These are phyloP conservation scores for Plutella xylostella DNA, from an alignment of 2,888 invertebrate genomes.

Conservation along the genomic window DNA sequence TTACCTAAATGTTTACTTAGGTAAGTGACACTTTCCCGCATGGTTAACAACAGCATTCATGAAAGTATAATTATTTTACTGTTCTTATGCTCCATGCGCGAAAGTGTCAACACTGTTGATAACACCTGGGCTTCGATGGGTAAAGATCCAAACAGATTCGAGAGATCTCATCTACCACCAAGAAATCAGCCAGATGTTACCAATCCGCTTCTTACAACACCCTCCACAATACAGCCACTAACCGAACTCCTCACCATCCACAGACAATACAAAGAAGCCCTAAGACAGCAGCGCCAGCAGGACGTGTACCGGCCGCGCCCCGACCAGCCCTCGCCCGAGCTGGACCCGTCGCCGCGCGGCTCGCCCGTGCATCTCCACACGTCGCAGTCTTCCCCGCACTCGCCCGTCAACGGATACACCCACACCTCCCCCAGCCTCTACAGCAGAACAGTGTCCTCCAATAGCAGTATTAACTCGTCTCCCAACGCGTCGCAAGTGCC, in stretches of 20 bases:
- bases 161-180: too few species aligned
- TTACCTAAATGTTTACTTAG: neutral
- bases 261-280: constrained; percentile 91
- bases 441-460: constrained; percentile 39
- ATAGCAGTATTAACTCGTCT: constrained; percentile 33
- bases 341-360: constrained; percentile 62
- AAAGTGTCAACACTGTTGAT: too few species aligned
- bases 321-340: constrained; percentile 67
- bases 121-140: too few species aligned
- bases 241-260: constrained; percentile 23
- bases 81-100: too few species aligned
- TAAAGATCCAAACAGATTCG: too few species aligned
- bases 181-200: too few species aligned
- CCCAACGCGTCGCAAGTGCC: constrained; percentile 51
- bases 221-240: neutral
- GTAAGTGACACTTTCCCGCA: too few species aligned
- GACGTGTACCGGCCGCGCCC: constrained; percentile 81
- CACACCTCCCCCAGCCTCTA: constrained; percentile 65
- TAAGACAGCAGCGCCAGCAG: constrained; percentile 86
- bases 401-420: constrained; percentile 63
- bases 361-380: constrained; percentile 30
- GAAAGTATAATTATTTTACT: too few species aligned
- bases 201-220: too few species aligned
- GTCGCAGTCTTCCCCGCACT: constrained; percentile 51
- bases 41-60: too few species aligned